A percentile compares a stretch with the other conserved stretches of the same genome.
These are phyloP conservation scores for Cavia aperea DNA, from an alignment of 2,113 vertebrate species.

Conservation along the genomic window DNA sequence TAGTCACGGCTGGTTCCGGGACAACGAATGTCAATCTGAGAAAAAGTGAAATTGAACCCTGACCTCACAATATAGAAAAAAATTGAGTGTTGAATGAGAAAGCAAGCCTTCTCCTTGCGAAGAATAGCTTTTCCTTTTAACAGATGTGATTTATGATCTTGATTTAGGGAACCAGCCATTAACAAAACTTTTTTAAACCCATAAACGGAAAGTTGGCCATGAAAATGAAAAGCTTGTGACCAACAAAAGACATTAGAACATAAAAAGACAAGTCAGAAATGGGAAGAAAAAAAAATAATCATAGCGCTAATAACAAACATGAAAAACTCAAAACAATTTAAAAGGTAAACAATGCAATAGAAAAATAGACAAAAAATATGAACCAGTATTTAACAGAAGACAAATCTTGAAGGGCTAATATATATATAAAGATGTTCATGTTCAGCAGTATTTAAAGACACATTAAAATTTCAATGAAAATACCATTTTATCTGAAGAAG, in stretches of 20 bases:
- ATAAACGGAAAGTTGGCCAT: neutral
- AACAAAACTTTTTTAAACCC: neutral
- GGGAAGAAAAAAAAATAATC: neutral
- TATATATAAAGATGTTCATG: neutral
- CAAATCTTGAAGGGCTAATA: neutral
- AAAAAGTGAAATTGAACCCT: conserved; percentile 17
- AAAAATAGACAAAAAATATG: conserved; percentile 15
- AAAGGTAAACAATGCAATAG: neutral
- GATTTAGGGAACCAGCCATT: neutral
- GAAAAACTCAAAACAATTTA: neutral
- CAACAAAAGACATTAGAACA: conserved; percentile 18
- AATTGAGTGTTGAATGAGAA: neutral
- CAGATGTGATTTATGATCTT: neutral
- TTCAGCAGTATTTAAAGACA: neutral
- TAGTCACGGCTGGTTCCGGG: neutral
- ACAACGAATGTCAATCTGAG: neutral
- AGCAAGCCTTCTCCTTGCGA: neutral
- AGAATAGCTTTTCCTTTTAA: conserved; percentile 9
- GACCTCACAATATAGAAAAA: conserved; percentile 6
- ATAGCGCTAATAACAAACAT: neutral
- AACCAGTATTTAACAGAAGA: conserved; percentile 13
- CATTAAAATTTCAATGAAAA: neutral
- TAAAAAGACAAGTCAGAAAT: conserved; percentile 8
- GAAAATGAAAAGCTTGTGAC: conserved; percentile 33
- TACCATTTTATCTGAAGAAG: neutral